Evolutionary conservation across 2,113 vertebrate species (phyloP).

Genomic region (Ramphastos sulfuratus): DNA sequence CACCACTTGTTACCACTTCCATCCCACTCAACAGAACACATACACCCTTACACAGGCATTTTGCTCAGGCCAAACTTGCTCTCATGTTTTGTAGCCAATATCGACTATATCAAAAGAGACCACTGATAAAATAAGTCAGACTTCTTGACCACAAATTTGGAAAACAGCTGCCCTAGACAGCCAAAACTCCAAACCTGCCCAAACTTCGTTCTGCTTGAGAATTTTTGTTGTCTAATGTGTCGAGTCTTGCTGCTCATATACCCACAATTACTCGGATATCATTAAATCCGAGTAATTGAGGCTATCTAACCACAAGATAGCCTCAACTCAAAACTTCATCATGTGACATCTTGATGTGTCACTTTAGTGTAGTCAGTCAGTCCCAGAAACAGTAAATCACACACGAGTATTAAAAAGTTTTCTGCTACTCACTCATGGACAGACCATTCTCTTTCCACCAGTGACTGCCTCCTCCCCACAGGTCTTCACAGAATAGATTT

Average conservation of each 20-base stretch:
- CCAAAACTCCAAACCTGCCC: not conserved
- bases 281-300: not conserved
- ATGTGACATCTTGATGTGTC: not conserved
- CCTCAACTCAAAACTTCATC: not conserved
- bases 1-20: not conserved
- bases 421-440: not conserved
- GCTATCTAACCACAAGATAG: not conserved
- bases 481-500: not conserved
- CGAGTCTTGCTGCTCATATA: not conserved
- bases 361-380: not conserved
- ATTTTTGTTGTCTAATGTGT: not conserved
- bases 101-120: not conserved
- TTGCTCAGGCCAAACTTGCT: not conserved
- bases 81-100: not conserved
- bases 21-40: not conserved
- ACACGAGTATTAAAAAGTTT: not conserved
- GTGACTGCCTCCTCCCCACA: not conserved
- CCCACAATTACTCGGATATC: not conserved
- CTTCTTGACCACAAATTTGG: not conserved
- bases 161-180: not conserved
- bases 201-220: fast-evolving
- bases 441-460: not conserved
- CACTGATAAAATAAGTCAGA: not conserved
- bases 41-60: fast-evolving
- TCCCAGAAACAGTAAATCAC: not conserved